Conservation (phyloP, 2,888 invertebrate genomes). For the Drosophila pseudotakahashii region DNA sequence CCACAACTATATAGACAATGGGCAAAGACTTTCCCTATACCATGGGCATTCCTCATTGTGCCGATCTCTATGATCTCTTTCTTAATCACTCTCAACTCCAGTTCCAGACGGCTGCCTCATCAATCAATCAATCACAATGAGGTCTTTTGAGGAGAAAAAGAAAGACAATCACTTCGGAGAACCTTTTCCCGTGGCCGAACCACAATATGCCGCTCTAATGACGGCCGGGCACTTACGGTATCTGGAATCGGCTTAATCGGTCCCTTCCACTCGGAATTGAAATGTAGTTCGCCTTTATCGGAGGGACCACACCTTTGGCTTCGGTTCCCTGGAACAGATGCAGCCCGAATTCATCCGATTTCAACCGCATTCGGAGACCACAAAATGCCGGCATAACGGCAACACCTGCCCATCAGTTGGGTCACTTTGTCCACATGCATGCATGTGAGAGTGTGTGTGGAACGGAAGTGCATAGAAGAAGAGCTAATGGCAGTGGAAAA, state of each 20-base stretch:
- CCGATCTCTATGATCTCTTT: conserved; percentile 24
- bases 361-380: conserved; percentile 42
- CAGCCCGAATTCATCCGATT: conserved; percentile 8
- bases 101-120: conserved; percentile 26
- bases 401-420: conserved; percentile 63
- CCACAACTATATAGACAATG: conserved; percentile 8
- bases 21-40: neutral
- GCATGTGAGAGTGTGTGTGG: conserved; percentile 31
- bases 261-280: conserved; percentile 55
- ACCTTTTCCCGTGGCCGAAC: conserved; percentile 12
- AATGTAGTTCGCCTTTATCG: conserved; percentile 56
- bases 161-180: conserved; percentile 28
- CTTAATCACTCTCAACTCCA: conserved; percentile 29
- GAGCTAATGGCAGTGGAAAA: conserved; percentile 40
- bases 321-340: conserved; percentile 16
- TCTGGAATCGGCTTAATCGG: conserved; percentile 62
- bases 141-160: conserved; percentile 11
- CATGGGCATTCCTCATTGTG: conserved; percentile 6
- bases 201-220: conserved; percentile 22
- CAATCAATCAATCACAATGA: conserved; percentile 38
- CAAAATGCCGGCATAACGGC: conserved; percentile 60
- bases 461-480: conserved; percentile 66
- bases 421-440: conserved; percentile 1
- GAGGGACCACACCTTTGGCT: conserved; percentile 35
- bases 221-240: conserved; percentile 28